Evolutionary conservation across 2,888 invertebrate species (phyloP).

Genomic region (Melieria crassipennis): DNA sequence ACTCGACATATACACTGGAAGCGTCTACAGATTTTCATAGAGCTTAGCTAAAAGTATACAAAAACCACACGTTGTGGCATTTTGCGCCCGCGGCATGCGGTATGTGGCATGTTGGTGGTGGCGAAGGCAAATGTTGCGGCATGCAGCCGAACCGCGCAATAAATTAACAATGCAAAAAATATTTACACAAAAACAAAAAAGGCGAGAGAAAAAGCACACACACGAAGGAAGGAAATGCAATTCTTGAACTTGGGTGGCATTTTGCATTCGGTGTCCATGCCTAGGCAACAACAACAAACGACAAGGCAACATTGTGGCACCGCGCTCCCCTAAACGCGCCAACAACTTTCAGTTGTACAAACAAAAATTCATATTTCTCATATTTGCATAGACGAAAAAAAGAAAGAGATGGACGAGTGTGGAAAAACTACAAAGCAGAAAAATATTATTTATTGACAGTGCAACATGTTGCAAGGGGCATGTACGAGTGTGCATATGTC

Average conservation of each 20-base stretch:
- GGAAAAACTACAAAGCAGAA: not conserved
- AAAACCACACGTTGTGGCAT: too few relatives aligned
- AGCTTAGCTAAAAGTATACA: too few relatives aligned
- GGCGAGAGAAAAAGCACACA: too few relatives aligned
- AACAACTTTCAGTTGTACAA: not conserved
- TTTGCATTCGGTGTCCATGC: conserved; percentile 7
- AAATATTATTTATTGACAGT: conserved; percentile 3
- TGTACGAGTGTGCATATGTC: conserved; percentile 4
- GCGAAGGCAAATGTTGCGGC: too few relatives aligned
- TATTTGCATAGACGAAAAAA: too few relatives aligned
- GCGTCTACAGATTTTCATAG: too few relatives aligned
- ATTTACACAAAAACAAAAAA: not conserved
- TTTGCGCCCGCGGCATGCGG: too few relatives aligned
- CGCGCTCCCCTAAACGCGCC: not conserved
- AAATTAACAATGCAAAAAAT: conserved; percentile 16
- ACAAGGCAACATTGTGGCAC: not conserved
- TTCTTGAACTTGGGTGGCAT: conserved; percentile 43
- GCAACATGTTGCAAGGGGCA: conserved; percentile 32
- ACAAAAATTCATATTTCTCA: too few relatives aligned
- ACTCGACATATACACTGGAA: too few relatives aligned
- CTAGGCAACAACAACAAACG: not conserved
- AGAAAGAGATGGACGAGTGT: too few relatives aligned
- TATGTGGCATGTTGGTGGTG: too few relatives aligned
- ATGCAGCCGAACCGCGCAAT: conserved; percentile 37
- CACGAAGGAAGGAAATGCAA: conserved; percentile 33